These are phyloP conservation scores for Trematomus loennbergii DNA, from an alignment of 2,113 vertebrate genomes.

Conservation along the genomic window DNA sequence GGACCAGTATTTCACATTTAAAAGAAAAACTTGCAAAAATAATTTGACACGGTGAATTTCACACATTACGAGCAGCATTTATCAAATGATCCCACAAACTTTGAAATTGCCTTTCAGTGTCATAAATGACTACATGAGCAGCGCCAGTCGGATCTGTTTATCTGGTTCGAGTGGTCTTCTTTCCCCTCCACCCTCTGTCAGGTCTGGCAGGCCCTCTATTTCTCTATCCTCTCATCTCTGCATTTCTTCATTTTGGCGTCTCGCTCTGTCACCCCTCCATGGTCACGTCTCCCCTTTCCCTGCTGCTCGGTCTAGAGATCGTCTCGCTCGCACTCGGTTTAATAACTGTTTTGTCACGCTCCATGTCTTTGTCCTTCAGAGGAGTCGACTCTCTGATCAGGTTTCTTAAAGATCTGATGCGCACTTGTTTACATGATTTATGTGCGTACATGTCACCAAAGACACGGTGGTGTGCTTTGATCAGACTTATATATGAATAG, in stretches of 20 bases:
- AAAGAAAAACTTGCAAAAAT: not conserved
- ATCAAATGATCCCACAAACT: not conserved
- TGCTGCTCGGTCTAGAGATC: conserved; percentile 64
- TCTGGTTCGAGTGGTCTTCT: conserved; percentile 36
- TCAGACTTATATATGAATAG: conserved; percentile 14
- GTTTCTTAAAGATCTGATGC: conserved; percentile 61
- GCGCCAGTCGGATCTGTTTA: conserved; percentile 37
- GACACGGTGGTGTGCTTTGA: conserved; percentile 3
- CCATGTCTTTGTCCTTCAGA: conserved; percentile 76
- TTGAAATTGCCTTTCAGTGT: conserved; percentile 12
- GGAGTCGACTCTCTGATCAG: conserved; percentile 62
- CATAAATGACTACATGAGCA: not conserved
- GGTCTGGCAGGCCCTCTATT: conserved; percentile 53
- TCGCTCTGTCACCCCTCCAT: conserved; percentile 65
- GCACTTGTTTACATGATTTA: conserved; percentile 61
- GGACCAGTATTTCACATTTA: not conserved
- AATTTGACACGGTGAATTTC: not conserved
- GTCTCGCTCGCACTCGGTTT: conserved; percentile 67
- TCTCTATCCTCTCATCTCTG: conserved; percentile 72
- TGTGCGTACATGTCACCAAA: conserved; percentile 27
- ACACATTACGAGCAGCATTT: conserved; percentile 1
- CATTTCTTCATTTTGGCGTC: conserved; percentile 70
- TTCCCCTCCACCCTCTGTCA: conserved; percentile 36
- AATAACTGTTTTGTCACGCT: conserved; percentile 78
- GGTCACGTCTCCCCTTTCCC: conserved; percentile 68